These are phyloP conservation scores for Scylla paramamosain DNA, from an alignment of 1,140 invertebrate genomes.

Conservation along the genomic window DNA sequence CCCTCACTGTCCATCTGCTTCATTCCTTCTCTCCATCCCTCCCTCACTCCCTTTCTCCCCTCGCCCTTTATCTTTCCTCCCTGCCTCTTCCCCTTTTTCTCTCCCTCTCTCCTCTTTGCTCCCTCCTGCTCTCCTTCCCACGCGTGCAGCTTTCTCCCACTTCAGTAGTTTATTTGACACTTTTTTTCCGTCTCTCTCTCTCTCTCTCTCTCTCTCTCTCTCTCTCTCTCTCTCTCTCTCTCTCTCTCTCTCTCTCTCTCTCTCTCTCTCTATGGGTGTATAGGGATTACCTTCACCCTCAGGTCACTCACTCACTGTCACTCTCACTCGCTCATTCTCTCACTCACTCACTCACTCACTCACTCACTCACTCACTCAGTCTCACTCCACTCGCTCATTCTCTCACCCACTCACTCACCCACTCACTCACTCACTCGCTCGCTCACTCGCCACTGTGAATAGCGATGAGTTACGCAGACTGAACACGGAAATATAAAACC, in stretches of 20 bases:
- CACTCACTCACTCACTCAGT: not conserved
- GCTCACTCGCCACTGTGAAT: not conserved
- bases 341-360: not conserved
- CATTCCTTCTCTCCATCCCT: not conserved
- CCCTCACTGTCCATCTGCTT: no score
- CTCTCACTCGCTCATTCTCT: not conserved
- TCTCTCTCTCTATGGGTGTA: not conserved
- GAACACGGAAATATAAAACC: not conserved
- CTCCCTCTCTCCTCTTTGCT: constrained; percentile 12
- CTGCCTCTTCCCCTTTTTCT: not conserved
- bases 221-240: constrained; percentile 6
- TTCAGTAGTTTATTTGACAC: not conserved
- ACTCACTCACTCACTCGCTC: not conserved
- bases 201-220: constrained; percentile 44
- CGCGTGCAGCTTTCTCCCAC: not conserved
- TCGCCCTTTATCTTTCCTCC: not conserved
- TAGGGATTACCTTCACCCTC: no score
- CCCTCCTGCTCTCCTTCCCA: not conserved
- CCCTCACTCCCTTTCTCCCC: not conserved
- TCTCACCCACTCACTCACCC: not conserved
- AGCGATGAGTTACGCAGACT: not conserved
- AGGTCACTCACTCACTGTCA: not conserved
- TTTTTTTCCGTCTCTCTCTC: constrained; percentile 35
- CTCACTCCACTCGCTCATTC: not conserved
- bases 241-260: not conserved